Percentiles rank a stretch among this genome's conserved stretches.
Evolutionary conservation across 2,888 invertebrate genomes (phyloP).

Genomic region (Coremacera marginata): DNA sequence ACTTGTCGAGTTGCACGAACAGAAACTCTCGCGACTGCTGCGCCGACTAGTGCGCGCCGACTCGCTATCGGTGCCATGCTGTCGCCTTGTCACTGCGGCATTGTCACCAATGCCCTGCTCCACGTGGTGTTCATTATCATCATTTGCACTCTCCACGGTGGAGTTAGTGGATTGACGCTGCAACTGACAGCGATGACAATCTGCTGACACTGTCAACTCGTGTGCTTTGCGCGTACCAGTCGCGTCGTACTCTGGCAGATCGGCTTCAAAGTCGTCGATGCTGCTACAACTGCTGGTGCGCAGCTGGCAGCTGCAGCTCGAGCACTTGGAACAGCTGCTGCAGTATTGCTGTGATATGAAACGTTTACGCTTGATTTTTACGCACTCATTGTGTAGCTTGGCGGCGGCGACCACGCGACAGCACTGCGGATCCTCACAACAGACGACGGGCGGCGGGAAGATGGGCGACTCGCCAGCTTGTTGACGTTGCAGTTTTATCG

Average conservation of each 20-base stretch:
- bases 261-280: constrained; percentile 54
- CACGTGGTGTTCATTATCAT: constrained; percentile 44
- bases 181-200: constrained; percentile 56
- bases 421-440: constrained; percentile 39
- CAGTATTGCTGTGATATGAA: constrained; percentile 55
- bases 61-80: constrained; percentile 41
- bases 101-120: neutral
- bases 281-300: constrained; percentile 62
- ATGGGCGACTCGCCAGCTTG: constrained; percentile 4
- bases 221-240: constrained; percentile 43
- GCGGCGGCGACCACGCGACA: constrained; percentile 11
- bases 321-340: constrained; percentile 64
- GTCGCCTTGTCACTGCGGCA: neutral
- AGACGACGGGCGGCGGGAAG: constrained; percentile 9
- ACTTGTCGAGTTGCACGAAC: constrained; percentile 64
- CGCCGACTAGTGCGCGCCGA: constrained; percentile 54
- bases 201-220: constrained; percentile 57
- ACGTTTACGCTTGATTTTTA: constrained; percentile 62
- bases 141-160: constrained; percentile 44
- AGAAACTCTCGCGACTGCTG: constrained; percentile 60
- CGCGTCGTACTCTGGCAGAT: constrained; percentile 44
- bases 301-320: constrained; percentile 61
- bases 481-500: constrained; percentile 29
- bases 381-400: constrained; percentile 57
- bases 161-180: constrained; percentile 47